Evolutionary conservation across 2,888 invertebrate species (phyloP), one percentile per base, ranked within the genome.

Genomic region (Osedax frankpressi): DNA sequence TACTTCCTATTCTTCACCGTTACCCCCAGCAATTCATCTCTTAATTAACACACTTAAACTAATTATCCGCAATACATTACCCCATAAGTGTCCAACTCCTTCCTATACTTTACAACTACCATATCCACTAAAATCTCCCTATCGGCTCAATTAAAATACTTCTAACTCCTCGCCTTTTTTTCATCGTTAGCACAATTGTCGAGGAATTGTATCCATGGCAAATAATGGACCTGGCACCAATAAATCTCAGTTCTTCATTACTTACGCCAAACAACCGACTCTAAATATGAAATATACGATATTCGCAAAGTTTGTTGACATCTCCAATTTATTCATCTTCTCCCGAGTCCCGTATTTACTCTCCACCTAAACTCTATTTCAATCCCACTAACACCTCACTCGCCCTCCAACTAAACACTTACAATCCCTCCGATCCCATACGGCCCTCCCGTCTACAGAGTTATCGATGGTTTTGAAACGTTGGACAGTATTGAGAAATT

Each of bases 201-300:
- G 95, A 80, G 97, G 95, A 0, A 89, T 91, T 77, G 87, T 98
- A 1, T 95, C 96, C 2, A 95, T 97, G 96, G 98, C 98, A 3
- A 98, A 96, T 83, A 96, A 93, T 86, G 97, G 97, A 1, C 94
- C 96, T 0, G 94, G 97, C 84, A 92, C 94, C 11, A 99, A 98
- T 87, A 92, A 91, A 1, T 95, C 95, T 80, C 98, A 98, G 84
- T 99, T 99, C 85, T 98, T 98, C 84, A 91, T 99, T 78, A 90
- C 92, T 0, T 98, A 97, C 85, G 90, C 89, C 19, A 90, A 94
- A 74, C 97, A 98, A 82, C 92, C 93, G 65, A 93, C 94, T 86
- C 87, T 99, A 74, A 97, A 98, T 85, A 87, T 96, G 75, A 98
- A 98, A 83, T 97, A 98, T 84, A 97, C 97, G 2, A 83, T 95